Base-by-base conservation (phyloP, 2,888 invertebrate genomes). In the Idaea biselata region DNA sequence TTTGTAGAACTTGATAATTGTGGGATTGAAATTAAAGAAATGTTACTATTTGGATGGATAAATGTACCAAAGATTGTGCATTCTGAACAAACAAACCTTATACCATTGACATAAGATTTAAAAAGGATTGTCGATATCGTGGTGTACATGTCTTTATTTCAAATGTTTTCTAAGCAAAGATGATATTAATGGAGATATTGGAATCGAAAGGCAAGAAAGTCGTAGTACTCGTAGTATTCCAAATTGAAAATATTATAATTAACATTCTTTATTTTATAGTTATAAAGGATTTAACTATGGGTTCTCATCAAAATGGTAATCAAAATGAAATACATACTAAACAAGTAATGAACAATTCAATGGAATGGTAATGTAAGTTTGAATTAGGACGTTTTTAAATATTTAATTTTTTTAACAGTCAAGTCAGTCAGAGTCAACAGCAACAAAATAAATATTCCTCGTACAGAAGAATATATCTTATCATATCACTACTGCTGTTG, bases 21-120 rank as follows among this genome's bases (percentile, higher is more conserved):
- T 44, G 44, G 14, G 44, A 44, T 44, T 44, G 44, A 44, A 44
- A 44, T 44, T 44, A 44, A 44, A 44, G 44, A 44, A 44, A 44
- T 44, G 44, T 44, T 14, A 44, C 44, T 44, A 44, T 55, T 60
- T 25, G 18, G 55, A 60, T 60, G 60, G 44, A 44, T 14, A 14
- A 44, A 44, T 44, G 25, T 25, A 25, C n/a, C n/a, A n/a, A n/a
- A n/a, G n/a, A n/a, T n/a, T n/a, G 25, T 25, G 25, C n/a, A 25
- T 25, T 25, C 1, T 25, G 25, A 25, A 1, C 25, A 25, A 25
- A 25, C 3, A 5, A 3, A 25, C 25, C 25, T 25, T 25, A 25
- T 25, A 25, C 25, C 14, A 33, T 33, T 44, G 44, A 11, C 11
- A 8, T 44, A 44, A 44, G 44, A 44, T 44, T 44, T 44, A 44